Conservation (phyloP, 1,140 invertebrate genomes). For the Zaprionus capensis region DNA sequence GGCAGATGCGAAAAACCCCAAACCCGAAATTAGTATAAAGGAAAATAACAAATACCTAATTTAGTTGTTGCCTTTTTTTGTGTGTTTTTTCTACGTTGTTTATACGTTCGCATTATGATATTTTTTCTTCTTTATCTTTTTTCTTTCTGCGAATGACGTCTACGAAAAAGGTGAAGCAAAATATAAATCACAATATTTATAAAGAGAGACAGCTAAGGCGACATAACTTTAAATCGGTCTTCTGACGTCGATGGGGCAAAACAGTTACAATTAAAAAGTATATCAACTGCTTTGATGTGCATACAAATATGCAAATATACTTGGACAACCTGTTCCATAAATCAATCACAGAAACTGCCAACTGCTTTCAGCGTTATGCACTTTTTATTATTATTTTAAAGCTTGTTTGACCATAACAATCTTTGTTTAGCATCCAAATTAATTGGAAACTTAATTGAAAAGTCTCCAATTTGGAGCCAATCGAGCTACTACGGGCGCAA, state of each 20-base stretch:
- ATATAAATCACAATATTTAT: slow-evolving; percentile 54
- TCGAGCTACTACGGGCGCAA: neutral
- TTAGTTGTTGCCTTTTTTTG: slow-evolving; percentile 54
- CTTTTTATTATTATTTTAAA: slow-evolving; percentile 48
- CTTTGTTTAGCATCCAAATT: slow-evolving; percentile 39
- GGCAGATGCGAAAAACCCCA: slow-evolving; percentile 72
- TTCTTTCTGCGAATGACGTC: slow-evolving; percentile 61
- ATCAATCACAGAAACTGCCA: slow-evolving; percentile 62
- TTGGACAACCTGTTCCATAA: slow-evolving; percentile 49
- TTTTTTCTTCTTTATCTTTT: slow-evolving; percentile 32
- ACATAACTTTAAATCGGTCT: slow-evolving; percentile 18
- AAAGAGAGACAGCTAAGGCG: slow-evolving; percentile 2
- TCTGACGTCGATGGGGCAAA: slow-evolving; percentile 45
- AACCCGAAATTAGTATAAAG: slow-evolving; percentile 57
- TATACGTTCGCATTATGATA: slow-evolving; percentile 24
- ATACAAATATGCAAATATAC: neutral
- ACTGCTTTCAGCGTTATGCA: slow-evolving; percentile 50
- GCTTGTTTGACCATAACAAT: slow-evolving; percentile 54
- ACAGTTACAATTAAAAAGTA: slow-evolving; percentile 39
- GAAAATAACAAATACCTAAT: slow-evolving; percentile 59
- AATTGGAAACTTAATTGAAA: slow-evolving; percentile 65
- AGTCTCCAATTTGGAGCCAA: slow-evolving; percentile 37
- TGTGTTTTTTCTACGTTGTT: slow-evolving; percentile 48
- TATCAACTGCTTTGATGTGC: slow-evolving; percentile 8
- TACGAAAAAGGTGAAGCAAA: slow-evolving; percentile 57